phyloP scores from a whole-genome alignment of 2,797 vertebrate genomes.

The Thamnophis elegans region DNA sequence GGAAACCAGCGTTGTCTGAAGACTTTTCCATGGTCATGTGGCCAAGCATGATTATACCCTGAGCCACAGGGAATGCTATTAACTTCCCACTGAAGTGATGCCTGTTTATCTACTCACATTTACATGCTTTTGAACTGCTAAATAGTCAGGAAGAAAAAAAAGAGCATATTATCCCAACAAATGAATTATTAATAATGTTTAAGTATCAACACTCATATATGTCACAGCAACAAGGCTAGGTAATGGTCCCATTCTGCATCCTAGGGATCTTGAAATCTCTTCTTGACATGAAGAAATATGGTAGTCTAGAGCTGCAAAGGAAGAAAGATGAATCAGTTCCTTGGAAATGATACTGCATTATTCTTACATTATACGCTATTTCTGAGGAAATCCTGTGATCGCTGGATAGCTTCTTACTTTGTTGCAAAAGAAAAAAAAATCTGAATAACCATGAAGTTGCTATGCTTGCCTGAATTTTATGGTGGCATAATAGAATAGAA shows the following conservation, averaged over 20 bases:
- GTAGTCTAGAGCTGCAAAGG: not conserved
- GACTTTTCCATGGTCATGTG: not conserved
- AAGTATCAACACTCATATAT: not conserved
- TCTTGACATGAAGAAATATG: not conserved
- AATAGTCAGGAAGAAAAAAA: not conserved
- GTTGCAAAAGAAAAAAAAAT: not conserved
- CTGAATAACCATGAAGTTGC: not conserved
- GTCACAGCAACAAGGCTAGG: not conserved
- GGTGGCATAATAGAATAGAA: not conserved
- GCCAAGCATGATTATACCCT: not conserved
- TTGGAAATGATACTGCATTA: not conserved
- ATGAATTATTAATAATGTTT: not conserved
- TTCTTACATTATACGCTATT: not conserved
- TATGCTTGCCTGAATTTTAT: not conserved
- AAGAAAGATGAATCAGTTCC: not conserved
- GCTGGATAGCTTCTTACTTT: not conserved
- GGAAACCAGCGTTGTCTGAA: not conserved
- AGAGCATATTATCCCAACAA: not conserved
- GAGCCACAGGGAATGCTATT: not conserved
- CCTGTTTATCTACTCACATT: not conserved
- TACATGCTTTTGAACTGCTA: not conserved
- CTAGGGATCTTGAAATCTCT: not conserved
- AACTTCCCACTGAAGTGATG: not conserved
- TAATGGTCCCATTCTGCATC: too few species aligned
- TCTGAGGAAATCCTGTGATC: not conserved